Percentiles rank a stretch among this genome's conserved stretches.
Evolutionary conservation across 2,113 vertebrate species (phyloP).

Genomic region (Microtus richardsoni): DNA sequence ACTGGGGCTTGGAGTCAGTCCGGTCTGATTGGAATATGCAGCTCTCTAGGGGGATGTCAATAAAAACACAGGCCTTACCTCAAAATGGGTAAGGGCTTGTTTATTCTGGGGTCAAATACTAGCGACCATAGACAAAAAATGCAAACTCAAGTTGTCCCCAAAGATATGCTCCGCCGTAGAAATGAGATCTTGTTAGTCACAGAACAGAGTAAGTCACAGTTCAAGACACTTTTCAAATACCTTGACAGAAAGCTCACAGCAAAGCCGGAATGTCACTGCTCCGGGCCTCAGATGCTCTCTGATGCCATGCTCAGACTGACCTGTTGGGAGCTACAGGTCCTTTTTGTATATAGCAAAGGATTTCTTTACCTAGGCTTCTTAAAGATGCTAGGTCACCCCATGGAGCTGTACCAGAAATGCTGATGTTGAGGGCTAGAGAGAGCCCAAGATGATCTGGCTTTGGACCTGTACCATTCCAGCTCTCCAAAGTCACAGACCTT

Average conservation of each 20-base stretch:
- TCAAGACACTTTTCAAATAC: neutral
- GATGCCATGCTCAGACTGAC: neutral
- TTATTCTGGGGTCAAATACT: neutral
- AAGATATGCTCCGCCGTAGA: neutral
- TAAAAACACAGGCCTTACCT: neutral
- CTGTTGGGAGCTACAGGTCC: neutral
- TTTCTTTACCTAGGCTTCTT: neutral
- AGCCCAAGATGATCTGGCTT: neutral
- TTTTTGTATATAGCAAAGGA: neutral
- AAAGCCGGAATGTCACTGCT: neutral
- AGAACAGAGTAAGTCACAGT: neutral
- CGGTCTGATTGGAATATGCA: rapidly evolving
- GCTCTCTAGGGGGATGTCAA: neutral
- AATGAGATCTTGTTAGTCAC: neutral
- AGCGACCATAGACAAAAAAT: neutral
- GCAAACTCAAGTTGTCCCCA: neutral
- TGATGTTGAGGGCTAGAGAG: neutral
- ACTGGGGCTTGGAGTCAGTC: rapidly evolving
- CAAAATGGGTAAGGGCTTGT: neutral
- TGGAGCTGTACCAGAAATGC: too few relatives aligned
- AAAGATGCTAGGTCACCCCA: neutral
- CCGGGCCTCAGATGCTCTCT: neutral
- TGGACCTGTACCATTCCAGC: neutral
- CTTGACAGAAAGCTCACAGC: neutral
- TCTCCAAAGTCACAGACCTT: neutral